Evolutionary conservation across 2,888 invertebrate species (phyloP).

Genomic region (Spisula solida): DNA sequence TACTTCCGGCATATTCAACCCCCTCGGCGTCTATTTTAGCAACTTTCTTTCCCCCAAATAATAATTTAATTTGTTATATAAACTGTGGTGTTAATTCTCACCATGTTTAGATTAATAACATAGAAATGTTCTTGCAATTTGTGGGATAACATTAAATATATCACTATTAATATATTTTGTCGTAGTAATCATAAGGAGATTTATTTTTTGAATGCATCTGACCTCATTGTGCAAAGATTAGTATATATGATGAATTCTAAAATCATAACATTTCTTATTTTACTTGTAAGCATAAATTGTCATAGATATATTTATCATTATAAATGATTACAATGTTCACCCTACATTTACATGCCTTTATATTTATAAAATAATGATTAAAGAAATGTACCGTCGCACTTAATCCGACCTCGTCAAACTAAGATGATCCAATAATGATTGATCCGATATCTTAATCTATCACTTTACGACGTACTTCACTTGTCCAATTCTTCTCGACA

Average conservation of each 20-base stretch:
- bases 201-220: too few species aligned
- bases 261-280: not conserved
- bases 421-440: not conserved
- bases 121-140: not conserved
- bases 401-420: not conserved
- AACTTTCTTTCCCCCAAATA: not conserved
- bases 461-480: not conserved
- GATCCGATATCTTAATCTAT: not conserved
- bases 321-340: not conserved
- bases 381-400: not conserved
- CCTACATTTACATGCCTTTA: not conserved
- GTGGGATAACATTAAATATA: not conserved
- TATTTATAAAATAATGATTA: not conserved
- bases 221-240: too few species aligned
- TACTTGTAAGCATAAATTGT: not conserved
- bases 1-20: not conserved
- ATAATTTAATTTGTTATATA: not conserved
- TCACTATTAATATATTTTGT: not conserved
- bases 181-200: too few species aligned
- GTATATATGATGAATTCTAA: not conserved
- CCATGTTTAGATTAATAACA: not conserved
- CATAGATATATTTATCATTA: not conserved
- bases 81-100: not conserved
- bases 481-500: not conserved
- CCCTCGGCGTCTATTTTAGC: not conserved